phyloP scores from a whole-genome alignment of 2,113 vertebrate species.

The Phocoena sinus region DNA sequence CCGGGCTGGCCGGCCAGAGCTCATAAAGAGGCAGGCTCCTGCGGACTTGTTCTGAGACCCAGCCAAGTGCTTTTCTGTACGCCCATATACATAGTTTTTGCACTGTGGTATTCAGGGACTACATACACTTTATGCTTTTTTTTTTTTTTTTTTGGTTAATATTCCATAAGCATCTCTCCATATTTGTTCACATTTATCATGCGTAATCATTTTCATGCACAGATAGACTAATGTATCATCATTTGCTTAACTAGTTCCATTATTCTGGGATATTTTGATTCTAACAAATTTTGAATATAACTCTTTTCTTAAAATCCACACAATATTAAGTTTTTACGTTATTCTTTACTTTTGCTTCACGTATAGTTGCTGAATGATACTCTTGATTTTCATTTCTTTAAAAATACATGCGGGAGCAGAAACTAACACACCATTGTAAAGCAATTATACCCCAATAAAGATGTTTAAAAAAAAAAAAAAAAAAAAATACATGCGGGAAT shows the following conservation, averaged over 20 bases:
- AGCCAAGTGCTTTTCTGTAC: neutral
- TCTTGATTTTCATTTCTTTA: neutral
- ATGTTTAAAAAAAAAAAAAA: too few species aligned
- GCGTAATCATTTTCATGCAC: neutral
- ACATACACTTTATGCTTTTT: neutral
- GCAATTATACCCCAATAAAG: too few species aligned
- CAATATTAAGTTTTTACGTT: neutral
- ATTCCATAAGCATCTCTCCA: neutral
- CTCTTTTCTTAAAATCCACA: neutral
- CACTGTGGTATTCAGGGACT: neutral
- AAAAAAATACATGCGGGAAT: neutral
- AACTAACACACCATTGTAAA: too few species aligned
- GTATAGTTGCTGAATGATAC: neutral
- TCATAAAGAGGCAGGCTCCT: neutral
- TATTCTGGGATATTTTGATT: neutral
- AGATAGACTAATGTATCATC: neutral
- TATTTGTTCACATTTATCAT: neutral
- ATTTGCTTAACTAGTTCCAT: neutral
- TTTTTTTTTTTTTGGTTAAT: neutral
- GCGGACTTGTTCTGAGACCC: neutral
- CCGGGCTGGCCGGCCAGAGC: fast-evolving
- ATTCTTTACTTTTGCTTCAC: neutral
- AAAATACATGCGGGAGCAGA: neutral
- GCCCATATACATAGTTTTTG: neutral
- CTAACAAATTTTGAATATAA: neutral